Base-by-base conservation (phyloP, 1,140 invertebrate species). In the Pomacea maculata region DNA sequence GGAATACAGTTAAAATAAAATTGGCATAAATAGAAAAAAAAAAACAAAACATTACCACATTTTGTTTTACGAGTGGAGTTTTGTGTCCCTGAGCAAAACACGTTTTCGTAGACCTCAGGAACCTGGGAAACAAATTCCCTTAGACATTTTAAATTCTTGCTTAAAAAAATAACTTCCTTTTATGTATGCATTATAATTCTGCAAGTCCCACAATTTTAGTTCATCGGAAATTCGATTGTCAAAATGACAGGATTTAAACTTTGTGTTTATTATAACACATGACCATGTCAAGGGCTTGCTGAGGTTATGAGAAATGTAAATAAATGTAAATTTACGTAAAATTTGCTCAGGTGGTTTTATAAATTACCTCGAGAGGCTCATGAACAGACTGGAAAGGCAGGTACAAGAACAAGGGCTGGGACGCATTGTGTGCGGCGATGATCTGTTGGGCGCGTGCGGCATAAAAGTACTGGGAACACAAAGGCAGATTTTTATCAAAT, bases 341-440 rank as follows among this genome's bases (percentile, higher is more conserved):
- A n/a, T n/a, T 19, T 19, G 64, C 7, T 65, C n/a, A 65, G n/a
- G 3, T n/a, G 17, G 3, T 52, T 67, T 29, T 15, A 0, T 3
- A 17, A 21, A 14, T 52, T 82, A 92, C 90, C 84, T 91, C 78
- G 8, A 86, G 75, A 29, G 87, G 87, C 15, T 76, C 78, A 65
- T 88, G 87, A 3, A 89, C 88, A 63, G 85, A 82, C 68, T 88
- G 87, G 86, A 88, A 87, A 8, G 88, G 82, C 15, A 88, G 77
- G 54, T 88, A 89, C 54, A 89, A 34, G 72, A 87, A 88, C 25
- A 89, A 68, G 0, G 87, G 86, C 74, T 84, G 68, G 55, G 29
- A 57, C 34, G 64, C 55, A 55, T 85, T 72, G 73, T 85, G 83
- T 15, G 64, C 63, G 25, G 12, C 57, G n/a, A 85, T 79, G 8